Base-by-base conservation (phyloP, 2,797 vertebrate species). In the Gobionotothen gibberifrons region DNA sequence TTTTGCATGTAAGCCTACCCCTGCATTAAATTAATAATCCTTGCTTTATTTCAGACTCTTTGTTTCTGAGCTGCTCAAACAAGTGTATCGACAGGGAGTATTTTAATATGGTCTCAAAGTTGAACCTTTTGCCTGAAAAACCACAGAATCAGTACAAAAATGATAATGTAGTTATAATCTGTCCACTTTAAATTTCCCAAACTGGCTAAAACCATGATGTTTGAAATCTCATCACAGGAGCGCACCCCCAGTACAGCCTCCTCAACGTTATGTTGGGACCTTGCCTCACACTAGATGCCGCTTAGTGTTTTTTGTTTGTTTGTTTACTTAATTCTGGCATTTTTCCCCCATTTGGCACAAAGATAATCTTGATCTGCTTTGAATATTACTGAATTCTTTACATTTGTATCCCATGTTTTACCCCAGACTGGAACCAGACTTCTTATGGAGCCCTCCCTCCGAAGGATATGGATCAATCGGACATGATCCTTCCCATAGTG, bases 401-500 rank as follows among this genome's bases (percentile, higher is more conserved):
- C 16, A 29, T 36, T 15, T 51, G 5, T 52, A 29, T 36, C 0
- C 5, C 10, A 5, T 69, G 17, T 85, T 21, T 40, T 82, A 36
- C 68, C 82, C 74, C 89, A 99, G 98, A 96, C 84, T 99, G 98
- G 98, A 99, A 98, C 76, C 93, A 97, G 92, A 99, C 98, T 3
- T 74, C 92, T 0, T 99, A 98, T 0, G 95, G 96, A 39, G 19
- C 89, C 16, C 53, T 91, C 21, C 85, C 96, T 47, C 98, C 98
- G 2, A 96, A 96, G 85, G 83, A 85, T 32, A 96, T 90, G 22
- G 94, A 97, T 49, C 90, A 99, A 85, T 95, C 96, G 2, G 98
- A 99, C 85, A 99, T 98, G 98, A 99, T 99, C 82, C 94, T 99
- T 66, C 98, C 98, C 0, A 98, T 99, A 0, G 97, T 99, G 71